Percentiles rank a stretch among this genome's conserved stretches.
Conservation (phyloP, 2,888 invertebrate genomes). For the Deilephila porcellus region DNA sequence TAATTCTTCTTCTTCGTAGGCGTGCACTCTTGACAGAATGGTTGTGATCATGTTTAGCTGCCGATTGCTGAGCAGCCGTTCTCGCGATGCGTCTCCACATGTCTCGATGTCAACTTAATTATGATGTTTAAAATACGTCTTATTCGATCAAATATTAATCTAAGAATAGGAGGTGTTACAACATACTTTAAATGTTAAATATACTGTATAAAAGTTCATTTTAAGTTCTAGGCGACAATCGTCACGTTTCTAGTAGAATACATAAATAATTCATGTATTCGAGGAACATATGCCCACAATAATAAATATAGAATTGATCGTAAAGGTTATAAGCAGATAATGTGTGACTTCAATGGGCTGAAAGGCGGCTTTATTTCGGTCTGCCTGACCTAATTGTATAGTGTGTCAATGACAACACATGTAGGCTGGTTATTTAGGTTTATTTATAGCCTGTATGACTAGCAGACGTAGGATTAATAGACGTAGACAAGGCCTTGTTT, state of each 20-base stretch:
- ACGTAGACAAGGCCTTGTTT: background rate
- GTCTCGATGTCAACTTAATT: too few species aligned
- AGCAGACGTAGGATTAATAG: background rate
- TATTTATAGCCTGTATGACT: constrained; percentile 1
- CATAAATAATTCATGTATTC: background rate
- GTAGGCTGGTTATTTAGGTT: constrained; percentile 2
- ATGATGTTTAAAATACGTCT: too few species aligned
- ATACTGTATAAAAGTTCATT: too few species aligned
- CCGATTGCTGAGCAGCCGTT: too few species aligned
- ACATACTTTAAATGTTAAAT: too few species aligned
- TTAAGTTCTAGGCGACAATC: too few species aligned
- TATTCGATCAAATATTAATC: too few species aligned
- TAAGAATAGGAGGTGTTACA: too few species aligned
- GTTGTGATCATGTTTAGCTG: too few species aligned
- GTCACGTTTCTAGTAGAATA: background rate
- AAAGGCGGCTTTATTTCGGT: constrained; percentile 13
- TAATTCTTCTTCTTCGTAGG: too few species aligned
- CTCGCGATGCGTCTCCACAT: too few species aligned
- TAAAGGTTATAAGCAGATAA: background rate
- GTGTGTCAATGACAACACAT: constrained; percentile 22
- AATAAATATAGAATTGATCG: background rate
- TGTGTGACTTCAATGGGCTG: background rate
- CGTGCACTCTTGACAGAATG: too few species aligned
- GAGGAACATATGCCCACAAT: background rate
- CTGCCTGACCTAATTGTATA: constrained; percentile 19